Conservation (phyloP, 2,888 invertebrate species). For the Phalangium opilio region DNA sequence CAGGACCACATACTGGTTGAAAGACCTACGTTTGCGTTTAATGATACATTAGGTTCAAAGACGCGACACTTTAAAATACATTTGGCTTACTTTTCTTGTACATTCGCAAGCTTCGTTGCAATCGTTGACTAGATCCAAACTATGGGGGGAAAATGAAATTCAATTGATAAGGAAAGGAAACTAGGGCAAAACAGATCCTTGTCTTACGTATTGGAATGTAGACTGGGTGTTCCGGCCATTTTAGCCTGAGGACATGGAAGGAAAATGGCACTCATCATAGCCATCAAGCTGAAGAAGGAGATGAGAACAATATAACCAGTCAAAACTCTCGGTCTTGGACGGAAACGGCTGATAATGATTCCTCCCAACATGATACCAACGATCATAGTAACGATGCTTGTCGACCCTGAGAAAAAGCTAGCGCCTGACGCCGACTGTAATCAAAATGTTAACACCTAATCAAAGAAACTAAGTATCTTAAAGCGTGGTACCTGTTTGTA, state of each 20-base stretch:
- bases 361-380: conserved; percentile 20
- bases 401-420: conserved; percentile 19
- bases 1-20: conserved; percentile 19
- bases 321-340: conserved; percentile 25
- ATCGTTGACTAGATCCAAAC: conserved; percentile 9
- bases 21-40: no score
- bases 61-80: no score
- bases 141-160: not conserved
- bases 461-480: no score
- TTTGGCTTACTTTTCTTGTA: conserved; percentile 8
- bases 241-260: conserved; percentile 23
- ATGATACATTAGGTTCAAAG: no score
- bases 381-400: conserved; percentile 18
- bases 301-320: conserved; percentile 27
- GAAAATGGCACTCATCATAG: conserved; percentile 19
- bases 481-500: conserved; percentile 13
- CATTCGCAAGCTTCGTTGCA: conserved; percentile 19
- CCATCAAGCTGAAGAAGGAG: conserved; percentile 18
- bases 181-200: not conserved
- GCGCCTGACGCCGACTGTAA: conserved; percentile 21
- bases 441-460: no score
- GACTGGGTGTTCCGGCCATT: conserved; percentile 15
- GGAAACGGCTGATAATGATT: conserved; percentile 25
- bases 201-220: not conserved
- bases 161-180: no score